Conservation (phyloP, 2,113 vertebrate species). For the Struthidea cinerea region DNA sequence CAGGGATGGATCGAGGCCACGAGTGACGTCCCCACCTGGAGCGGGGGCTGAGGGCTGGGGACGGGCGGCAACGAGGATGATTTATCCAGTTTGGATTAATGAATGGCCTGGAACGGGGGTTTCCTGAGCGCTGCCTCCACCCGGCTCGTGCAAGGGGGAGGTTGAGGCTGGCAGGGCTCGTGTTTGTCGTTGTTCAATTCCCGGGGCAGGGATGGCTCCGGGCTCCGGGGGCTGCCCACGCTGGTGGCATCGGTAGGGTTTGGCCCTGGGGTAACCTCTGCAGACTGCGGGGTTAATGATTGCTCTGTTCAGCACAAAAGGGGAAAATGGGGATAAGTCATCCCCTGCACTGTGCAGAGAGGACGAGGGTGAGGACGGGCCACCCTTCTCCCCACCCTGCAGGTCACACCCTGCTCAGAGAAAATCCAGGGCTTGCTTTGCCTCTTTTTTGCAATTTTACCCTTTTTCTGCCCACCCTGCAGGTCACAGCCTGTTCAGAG, state of each 20-base stretch:
- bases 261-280: not conserved
- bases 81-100: slow-evolving; percentile 18
- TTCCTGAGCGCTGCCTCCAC: slow-evolving; percentile 2
- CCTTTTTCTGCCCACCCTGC: not conserved
- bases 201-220: accelerated
- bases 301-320: not conserved
- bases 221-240: accelerated
- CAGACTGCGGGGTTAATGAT: accelerated
- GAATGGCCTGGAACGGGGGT: not conserved
- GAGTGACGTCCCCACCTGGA: slow-evolving; percentile 2
- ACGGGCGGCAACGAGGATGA: not conserved
- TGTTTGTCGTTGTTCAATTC: not conserved
- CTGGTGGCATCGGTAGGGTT: accelerated
- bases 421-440: not conserved
- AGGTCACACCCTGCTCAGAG: not conserved
- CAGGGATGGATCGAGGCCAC: not conserved
- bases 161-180: not conserved
- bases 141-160: not conserved
- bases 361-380: accelerated
- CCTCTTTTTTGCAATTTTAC: not conserved
- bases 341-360: accelerated
- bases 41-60: not conserved
- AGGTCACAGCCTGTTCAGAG: not conserved
- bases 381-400: not conserved
- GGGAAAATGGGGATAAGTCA: not conserved